A percentile compares a stretch with the other conserved stretches of the same genome.
Conservation (phyloP, 2,888 invertebrate genomes). For the Callyntrura sp. region DNA sequence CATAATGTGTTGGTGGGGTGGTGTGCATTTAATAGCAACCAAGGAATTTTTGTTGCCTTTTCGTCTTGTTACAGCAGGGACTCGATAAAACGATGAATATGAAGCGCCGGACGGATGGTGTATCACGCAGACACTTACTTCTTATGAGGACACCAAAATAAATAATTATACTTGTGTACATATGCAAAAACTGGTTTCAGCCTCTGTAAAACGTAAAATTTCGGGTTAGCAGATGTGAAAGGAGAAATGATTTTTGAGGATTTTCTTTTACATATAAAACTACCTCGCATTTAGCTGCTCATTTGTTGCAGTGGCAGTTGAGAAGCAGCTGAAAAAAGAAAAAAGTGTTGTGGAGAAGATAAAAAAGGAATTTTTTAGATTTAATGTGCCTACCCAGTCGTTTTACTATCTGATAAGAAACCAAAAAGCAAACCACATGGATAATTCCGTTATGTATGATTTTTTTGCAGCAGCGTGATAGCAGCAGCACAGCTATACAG, state of each 20-base stretch:
- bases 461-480: too few relatives aligned
- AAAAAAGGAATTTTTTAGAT: constrained; percentile 6
- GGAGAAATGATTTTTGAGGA: constrained; percentile 4
- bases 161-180: too few relatives aligned
- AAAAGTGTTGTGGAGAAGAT: constrained; percentile 12
- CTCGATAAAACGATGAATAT: background rate
- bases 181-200: constrained; percentile 38
- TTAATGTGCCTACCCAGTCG: too few relatives aligned
- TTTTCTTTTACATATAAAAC: background rate
- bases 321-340: constrained; percentile 34
- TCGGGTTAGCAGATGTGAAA: constrained; percentile 26
- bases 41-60: background rate
- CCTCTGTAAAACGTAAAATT: background rate
- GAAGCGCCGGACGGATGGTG: constrained; percentile 17
- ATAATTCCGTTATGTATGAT: background rate
- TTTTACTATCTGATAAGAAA: background rate
- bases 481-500: background rate
- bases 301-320: too few relatives aligned
- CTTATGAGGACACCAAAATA: constrained; percentile 30
- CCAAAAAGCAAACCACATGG: background rate
- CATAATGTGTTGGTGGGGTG: too few relatives aligned
- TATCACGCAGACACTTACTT: background rate
- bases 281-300: too few relatives aligned
- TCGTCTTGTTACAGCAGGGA: constrained; percentile 6
- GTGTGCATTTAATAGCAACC: background rate